Conservation (phyloP, 2,888 invertebrate genomes). For the Boloria euphrosyne region DNA sequence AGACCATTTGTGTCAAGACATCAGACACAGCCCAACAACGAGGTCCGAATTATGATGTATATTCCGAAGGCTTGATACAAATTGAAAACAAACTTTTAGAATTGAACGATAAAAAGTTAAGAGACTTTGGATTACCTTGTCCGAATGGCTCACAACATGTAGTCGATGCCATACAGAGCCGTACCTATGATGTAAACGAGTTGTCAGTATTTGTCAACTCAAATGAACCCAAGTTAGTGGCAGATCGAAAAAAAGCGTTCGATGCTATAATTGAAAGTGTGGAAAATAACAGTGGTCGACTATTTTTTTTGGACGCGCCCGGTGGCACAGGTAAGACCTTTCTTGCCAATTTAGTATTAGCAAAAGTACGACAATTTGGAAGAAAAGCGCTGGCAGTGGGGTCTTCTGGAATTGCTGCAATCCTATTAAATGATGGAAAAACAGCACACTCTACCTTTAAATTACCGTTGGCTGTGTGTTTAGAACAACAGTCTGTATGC, state of each 20-base stretch:
- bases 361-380: conserved; percentile 25
- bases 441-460: background rate
- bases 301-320: conserved; percentile 20
- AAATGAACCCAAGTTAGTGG: conserved; percentile 39
- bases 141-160: conserved; percentile 36
- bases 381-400: background rate
- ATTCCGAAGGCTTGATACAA: conserved; percentile 27
- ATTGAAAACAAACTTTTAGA: conserved; percentile 39
- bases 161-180: conserved; percentile 28
- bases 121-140: conserved; percentile 41
- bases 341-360: conserved; percentile 29
- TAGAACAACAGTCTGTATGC: background rate
- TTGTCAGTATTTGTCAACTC: conserved; percentile 26
- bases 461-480: background rate
- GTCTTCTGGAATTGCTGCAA: background rate
- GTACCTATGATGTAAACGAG: conserved; percentile 37
- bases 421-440: background rate
- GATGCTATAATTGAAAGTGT: conserved; percentile 33
- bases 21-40: conserved; percentile 19
- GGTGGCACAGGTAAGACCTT: conserved; percentile 35
- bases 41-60: background rate
- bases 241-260: conserved; percentile 39
- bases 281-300: conserved; percentile 10
- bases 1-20: conserved; percentile 24
- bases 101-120: conserved; percentile 40